A percentile compares a stretch with the other conserved stretches of the same genome.
phyloP scores from a whole-genome alignment of 2,113 vertebrate species.

The Lathamus discolor region DNA sequence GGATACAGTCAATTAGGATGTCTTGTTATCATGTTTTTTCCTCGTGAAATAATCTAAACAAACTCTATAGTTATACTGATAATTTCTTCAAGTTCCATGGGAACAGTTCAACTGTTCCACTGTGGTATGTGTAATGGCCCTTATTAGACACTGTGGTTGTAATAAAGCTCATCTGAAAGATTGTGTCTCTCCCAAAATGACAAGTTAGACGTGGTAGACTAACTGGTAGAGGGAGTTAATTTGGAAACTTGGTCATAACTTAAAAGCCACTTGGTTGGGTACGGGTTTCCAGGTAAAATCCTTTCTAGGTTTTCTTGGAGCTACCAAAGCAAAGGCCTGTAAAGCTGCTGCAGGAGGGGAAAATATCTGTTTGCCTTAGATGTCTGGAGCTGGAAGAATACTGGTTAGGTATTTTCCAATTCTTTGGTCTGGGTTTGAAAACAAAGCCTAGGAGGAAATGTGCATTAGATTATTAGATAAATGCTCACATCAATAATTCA shows the following conservation, averaged over 20 bases:
- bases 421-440: neutral
- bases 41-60: conserved; percentile 57
- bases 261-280: neutral
- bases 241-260: neutral
- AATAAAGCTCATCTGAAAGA: neutral
- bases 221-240: neutral
- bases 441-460: neutral
- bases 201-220: accelerated
- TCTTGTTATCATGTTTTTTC: conserved; percentile 79
- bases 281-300: neutral
- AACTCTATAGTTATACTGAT: neutral
- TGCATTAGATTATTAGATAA: neutral
- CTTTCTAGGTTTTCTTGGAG: neutral
- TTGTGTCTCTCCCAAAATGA: neutral
- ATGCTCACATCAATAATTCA: neutral
- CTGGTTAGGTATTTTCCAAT: neutral
- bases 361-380: neutral
- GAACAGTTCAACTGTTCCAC: neutral
- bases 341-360: neutral
- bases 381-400: neutral
- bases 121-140: accelerated
- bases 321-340: neutral
- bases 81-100: neutral
- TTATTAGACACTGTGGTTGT: neutral
- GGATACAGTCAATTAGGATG: conserved; percentile 83